Evolutionary conservation across 2,113 vertebrate species (phyloP).

Genomic region (Menura novaehollandiae): DNA sequence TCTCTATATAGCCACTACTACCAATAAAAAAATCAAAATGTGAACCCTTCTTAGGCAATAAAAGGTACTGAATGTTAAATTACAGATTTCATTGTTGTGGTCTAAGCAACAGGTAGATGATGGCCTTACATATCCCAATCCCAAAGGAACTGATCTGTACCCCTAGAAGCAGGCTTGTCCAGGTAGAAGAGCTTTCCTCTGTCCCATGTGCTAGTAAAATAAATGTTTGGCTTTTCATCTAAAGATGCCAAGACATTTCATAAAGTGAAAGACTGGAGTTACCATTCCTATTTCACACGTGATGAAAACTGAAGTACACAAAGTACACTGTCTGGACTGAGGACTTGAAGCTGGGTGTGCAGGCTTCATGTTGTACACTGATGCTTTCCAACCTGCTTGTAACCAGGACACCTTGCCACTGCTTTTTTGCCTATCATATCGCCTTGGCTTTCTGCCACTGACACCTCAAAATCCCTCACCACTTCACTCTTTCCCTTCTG

Average conservation of each 20-base stretch:
- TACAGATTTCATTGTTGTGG: background rate
- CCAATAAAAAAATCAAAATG: constrained; percentile 20
- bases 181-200: background rate
- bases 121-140: background rate
- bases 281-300: background rate
- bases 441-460: background rate
- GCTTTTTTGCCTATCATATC: background rate
- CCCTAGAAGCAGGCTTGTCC: background rate
- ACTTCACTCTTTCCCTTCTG: background rate
- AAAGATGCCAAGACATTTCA: background rate
- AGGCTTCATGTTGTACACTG: background rate
- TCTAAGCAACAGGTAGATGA: background rate
- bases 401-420: background rate
- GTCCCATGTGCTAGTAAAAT: background rate
- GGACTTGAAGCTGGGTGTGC: background rate
- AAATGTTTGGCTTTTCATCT: background rate
- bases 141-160: background rate
- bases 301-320: background rate
- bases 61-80: background rate
- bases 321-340: background rate
- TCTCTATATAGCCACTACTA: background rate
- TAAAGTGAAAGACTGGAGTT: background rate
- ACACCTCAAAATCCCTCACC: background rate
- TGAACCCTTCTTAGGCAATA: background rate
- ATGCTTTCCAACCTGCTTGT: background rate